Evolutionary conservation across 1,140 invertebrate species (phyloP), one percentile per base, ranked within the genome.

Genomic region (Phortica variegata): DNA sequence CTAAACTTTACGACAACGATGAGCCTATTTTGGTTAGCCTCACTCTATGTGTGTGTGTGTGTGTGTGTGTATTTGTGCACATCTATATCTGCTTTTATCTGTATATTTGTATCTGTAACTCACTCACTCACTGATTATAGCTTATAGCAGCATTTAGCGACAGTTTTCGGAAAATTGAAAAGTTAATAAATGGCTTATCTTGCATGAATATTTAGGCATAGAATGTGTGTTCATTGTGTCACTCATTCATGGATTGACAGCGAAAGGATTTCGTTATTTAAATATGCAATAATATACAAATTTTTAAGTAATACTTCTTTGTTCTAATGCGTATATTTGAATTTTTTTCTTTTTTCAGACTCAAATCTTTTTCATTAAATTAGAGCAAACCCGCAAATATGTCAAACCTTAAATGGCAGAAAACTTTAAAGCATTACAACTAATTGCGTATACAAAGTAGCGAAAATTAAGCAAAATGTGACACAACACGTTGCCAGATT

Each of bases 181-280:
- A 68, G 63, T 68, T 68, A 68, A 68, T 68, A 68, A 68, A 68
- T 68, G 63, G 63, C 63, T 68, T 68, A 68, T 68, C 63, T 65
- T n/a, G n/a, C n/a, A n/a, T n/a, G n/a, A n/a, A n/a, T n/a, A n/a
- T n/a, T n/a, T n/a, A n/a, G n/a, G n/a, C n/a, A n/a, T n/a, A n/a
- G 63, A 68, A 60, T 68, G 68, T 66, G 63, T 63, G 65, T 66
- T 66, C 68, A 66, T 66, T 66, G 63, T 66, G 63, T 66, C 63
- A 66, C n/a, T 16, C 20, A 16, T 26, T n/a, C 32, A 29, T 29
- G 26, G 26, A 36, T 38, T 55, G 26, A 8, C 41, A 10, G 10
- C 13, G 44, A 40, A 36, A 21, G 45, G n/a, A n/a, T n/a, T n/a
- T n/a, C n/a, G n/a, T n/a, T n/a, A n/a, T n/a, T n/a, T n/a, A n/a